phyloP scores from a whole-genome alignment of 2,113 vertebrate genomes.

The Lutjanus erythropterus region DNA sequence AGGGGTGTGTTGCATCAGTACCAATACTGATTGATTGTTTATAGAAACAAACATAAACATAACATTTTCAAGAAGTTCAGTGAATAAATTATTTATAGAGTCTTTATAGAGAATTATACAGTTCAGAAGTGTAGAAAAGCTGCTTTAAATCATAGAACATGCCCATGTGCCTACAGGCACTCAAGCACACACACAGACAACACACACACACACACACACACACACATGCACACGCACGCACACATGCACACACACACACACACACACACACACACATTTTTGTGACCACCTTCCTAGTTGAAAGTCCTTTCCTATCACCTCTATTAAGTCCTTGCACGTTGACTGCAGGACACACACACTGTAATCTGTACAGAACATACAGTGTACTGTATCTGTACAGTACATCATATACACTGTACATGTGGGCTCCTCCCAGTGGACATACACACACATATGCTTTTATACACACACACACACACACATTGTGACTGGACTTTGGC shows the following conservation, averaged over 20 bases:
- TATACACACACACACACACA: slow-evolving; percentile 1
- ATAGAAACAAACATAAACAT: background rate
- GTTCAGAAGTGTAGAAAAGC: background rate
- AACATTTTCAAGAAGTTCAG: background rate
- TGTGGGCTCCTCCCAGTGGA: slow-evolving; percentile 2
- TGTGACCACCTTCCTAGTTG: background rate
- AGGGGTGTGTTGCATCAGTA: background rate
- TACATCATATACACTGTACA: slow-evolving; percentile 6
- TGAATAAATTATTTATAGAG: background rate
- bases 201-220: too few species aligned
- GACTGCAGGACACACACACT: too few species aligned
- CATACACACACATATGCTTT: background rate
- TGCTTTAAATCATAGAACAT: background rate
- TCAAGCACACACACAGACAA: background rate
- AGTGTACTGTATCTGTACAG: background rate
- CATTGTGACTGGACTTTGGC: slow-evolving; percentile 57
- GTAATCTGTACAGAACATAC: slow-evolving; percentile 15
- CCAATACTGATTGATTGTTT: background rate
- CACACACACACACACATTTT: background rate
- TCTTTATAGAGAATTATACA: too few species aligned
- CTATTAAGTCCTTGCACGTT: background rate
- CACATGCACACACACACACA: background rate
- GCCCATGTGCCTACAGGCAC: too few species aligned
- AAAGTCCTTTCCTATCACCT: background rate
- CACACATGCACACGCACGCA: too few species aligned